These are phyloP conservation scores for Eurois occulta DNA, from an alignment of 2,888 invertebrate species.

Conservation along the genomic window DNA sequence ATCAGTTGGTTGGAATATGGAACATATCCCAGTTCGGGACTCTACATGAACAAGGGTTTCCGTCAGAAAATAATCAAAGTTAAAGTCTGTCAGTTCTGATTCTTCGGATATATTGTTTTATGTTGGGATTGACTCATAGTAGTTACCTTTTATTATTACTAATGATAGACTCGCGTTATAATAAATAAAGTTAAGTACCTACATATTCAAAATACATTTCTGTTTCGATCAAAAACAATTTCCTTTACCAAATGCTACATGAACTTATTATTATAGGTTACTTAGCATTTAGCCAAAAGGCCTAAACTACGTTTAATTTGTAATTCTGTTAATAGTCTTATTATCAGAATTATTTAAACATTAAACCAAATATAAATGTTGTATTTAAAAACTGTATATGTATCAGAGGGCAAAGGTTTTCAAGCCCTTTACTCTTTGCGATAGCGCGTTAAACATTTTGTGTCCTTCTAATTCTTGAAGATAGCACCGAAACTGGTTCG, in stretches of 20 bases:
- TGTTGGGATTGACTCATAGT: too few species aligned
- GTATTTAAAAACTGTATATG: conserved; percentile 16
- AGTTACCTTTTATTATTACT: too few species aligned
- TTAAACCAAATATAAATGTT: conserved; percentile 31
- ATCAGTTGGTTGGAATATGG: background rate
- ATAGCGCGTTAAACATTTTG: conserved; percentile 5
- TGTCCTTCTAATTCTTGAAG: conserved; percentile 19
- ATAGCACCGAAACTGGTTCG: background rate
- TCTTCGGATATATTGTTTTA: too few species aligned
- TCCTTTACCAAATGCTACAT: background rate
- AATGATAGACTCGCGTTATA: too few species aligned
- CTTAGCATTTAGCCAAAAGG: background rate
- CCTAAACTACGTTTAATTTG: background rate
- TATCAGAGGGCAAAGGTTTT: conserved; percentile 35
- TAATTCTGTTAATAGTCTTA: background rate
- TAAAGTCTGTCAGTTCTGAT: background rate
- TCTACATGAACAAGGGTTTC: background rate
- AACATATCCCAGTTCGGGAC: background rate
- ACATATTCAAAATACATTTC: too few species aligned
- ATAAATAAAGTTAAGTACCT: too few species aligned
- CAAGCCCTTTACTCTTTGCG: conserved; percentile 10
- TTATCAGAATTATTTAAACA: conserved; percentile 27
- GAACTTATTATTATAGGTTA: background rate
- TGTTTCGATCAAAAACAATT: background rate
- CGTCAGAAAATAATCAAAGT: background rate